phyloP scores from a whole-genome alignment of 2,113 vertebrate genomes.

The Rhodinocichla rosea region DNA sequence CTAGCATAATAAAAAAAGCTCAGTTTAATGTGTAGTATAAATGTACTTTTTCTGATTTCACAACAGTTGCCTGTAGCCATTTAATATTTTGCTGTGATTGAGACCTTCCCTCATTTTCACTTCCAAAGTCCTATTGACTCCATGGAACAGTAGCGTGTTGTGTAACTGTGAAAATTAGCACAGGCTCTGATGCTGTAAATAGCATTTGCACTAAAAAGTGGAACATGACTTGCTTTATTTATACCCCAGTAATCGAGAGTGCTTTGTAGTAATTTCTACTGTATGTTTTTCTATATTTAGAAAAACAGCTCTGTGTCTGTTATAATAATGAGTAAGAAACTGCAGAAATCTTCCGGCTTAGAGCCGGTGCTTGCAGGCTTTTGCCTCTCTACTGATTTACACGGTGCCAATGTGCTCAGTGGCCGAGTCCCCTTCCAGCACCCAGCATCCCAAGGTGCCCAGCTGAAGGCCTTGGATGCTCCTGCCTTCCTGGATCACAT shows the following conservation, averaged over 20 bases:
- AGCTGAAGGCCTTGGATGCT: background rate
- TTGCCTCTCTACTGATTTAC: background rate
- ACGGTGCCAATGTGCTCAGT: background rate
- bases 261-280: conserved; percentile 6
- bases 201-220: background rate
- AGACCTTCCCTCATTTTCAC: conserved; percentile 40
- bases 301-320: background rate
- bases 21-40: background rate
- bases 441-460: background rate
- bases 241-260: background rate
- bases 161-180: conserved; percentile 14
- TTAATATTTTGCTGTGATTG: conserved; percentile 22
- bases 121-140: conserved; percentile 16
- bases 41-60: background rate
- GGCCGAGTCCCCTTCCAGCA: background rate
- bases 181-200: background rate
- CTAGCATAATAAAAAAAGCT: background rate
- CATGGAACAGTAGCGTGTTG: background rate
- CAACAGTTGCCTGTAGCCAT: background rate
- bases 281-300: background rate
- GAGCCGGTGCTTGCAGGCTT: background rate
- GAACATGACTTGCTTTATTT: background rate
- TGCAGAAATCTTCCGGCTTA: background rate
- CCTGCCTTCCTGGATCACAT: conserved; percentile 9
- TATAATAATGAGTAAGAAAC: background rate